These are phyloP conservation scores for Ursus arctos DNA, from an alignment of 2,113 vertebrate genomes.

Conservation along the genomic window DNA sequence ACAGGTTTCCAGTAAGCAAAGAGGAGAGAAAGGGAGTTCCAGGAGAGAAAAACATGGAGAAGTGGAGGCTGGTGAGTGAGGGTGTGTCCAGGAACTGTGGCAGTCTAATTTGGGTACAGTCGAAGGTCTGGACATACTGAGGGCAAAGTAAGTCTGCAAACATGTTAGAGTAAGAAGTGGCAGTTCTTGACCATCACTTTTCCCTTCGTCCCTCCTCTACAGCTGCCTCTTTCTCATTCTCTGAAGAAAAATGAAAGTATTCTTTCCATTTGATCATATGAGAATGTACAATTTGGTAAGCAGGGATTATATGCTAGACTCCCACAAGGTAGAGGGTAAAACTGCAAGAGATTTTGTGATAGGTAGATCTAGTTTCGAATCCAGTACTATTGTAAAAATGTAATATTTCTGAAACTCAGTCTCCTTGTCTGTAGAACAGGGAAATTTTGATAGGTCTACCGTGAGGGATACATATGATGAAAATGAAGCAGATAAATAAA, in stretches of 20 bases:
- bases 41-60: constrained; percentile 15
- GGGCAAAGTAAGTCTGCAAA: neutral
- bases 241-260: neutral
- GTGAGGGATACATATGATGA: neutral
- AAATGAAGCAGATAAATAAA: neutral
- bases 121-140: neutral
- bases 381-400: neutral
- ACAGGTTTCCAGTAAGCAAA: neutral
- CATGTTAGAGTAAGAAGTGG: neutral
- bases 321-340: neutral
- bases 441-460: neutral
- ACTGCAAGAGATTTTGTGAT: neutral
- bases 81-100: neutral
- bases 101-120: neutral
- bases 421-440: neutral
- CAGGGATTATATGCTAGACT: neutral
- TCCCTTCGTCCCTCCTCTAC: neutral
- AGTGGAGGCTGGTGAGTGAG: neutral
- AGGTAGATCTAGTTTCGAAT: neutral
- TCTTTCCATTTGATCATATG: neutral
- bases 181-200: neutral
- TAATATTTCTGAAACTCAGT: neutral
- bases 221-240: neutral
- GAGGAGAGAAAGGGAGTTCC: neutral
- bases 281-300: neutral